These are phyloP conservation scores for Drosophila ogumai DNA, from an alignment of 1,140 invertebrate genomes.

Conservation along the genomic window DNA sequence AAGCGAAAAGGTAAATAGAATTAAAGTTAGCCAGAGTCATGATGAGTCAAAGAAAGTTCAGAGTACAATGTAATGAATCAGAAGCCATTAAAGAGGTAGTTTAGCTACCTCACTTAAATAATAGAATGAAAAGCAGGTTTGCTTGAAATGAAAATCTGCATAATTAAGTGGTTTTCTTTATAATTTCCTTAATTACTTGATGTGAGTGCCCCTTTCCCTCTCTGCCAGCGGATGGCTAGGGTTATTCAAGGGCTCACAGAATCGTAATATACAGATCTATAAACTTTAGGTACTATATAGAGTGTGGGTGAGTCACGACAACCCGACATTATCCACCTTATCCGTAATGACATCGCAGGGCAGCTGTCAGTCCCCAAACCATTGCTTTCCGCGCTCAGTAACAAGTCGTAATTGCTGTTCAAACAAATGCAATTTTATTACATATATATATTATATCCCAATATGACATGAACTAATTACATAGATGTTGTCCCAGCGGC, in stretches of 20 bases:
- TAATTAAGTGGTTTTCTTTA: constrained; percentile 1
- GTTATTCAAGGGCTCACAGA: constrained; percentile 10
- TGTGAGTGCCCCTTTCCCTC: not conserved
- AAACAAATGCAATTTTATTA: constrained; percentile 18
- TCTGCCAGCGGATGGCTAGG: not conserved
- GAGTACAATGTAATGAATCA: constrained; percentile 16
- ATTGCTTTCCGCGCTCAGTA: constrained; percentile 1
- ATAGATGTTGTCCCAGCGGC: constrained; percentile 10
- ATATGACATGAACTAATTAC: constrained; percentile 38
- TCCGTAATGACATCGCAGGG: constrained; percentile 48
- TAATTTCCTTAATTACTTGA: constrained; percentile 23
- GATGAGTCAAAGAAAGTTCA: constrained; percentile 40
- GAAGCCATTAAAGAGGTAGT: not conserved
- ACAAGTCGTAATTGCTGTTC: constrained; percentile 33
- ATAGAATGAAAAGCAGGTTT: constrained; percentile 2
- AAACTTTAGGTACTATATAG: not conserved
- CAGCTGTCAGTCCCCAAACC: constrained; percentile 11
- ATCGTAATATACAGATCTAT: constrained; percentile 19
- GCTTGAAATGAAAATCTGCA: not conserved
- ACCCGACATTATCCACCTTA: constrained; percentile 31
- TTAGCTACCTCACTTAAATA: constrained; percentile 1
- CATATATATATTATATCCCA: constrained; percentile 5
- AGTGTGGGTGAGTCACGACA: constrained; percentile 28
- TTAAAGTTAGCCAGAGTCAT: constrained; percentile 5
- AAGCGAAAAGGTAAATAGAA: constrained; percentile 6